These are phyloP conservation scores for Xiphias gladius DNA, from an alignment of 2,113 vertebrate genomes.

Conservation along the genomic window DNA sequence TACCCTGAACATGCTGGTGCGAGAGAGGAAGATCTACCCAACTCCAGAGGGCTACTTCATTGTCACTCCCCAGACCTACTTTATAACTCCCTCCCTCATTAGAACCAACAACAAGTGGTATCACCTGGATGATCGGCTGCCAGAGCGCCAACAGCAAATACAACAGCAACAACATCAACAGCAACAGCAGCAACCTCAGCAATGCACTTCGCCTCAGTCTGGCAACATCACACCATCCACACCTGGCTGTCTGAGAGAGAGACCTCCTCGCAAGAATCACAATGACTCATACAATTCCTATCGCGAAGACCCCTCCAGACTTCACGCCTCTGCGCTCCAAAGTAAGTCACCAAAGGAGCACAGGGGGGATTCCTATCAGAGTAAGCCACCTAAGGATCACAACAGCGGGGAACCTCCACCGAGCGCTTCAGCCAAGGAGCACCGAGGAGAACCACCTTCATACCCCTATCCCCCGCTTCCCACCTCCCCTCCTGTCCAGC, in stretches of 20 bases:
- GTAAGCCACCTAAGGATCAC: conserved; percentile 92
- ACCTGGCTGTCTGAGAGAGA: conserved; percentile 92
- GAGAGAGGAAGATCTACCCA: conserved; percentile 99
- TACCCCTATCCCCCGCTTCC: conserved; percentile 87
- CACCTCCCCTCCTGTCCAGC: conserved; percentile 90
- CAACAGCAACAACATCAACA: conserved; percentile 85
- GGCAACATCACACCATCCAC: conserved; percentile 92
- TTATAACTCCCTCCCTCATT: conserved; percentile 99
- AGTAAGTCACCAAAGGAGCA: conserved; percentile 95
- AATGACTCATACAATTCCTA: conserved; percentile 95
- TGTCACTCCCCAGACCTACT: conserved; percentile 98
- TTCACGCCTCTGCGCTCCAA: conserved; percentile 91
- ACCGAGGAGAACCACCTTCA: conserved; percentile 89
- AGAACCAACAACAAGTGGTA: conserved; percentile 91
- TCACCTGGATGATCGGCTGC: conserved; percentile 97
- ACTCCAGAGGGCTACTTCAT: conserved; percentile 99
- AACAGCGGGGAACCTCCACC: conserved; percentile 83
- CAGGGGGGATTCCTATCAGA: conserved; percentile 90
- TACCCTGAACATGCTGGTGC: conserved; percentile 96
- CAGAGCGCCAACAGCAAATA: conserved; percentile 84
- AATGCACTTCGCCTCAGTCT: conserved; percentile 95
- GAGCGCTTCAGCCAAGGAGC: conserved; percentile 88
- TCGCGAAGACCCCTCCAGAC: conserved; percentile 91
- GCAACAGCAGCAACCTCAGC: conserved; percentile 84
- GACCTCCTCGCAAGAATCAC: conserved; percentile 95